A percentile compares a stretch with the other conserved stretches of the same genome.
Evolutionary conservation across 2,888 invertebrate species (phyloP).

Genomic region (Lordiphosa andalusiaca): DNA sequence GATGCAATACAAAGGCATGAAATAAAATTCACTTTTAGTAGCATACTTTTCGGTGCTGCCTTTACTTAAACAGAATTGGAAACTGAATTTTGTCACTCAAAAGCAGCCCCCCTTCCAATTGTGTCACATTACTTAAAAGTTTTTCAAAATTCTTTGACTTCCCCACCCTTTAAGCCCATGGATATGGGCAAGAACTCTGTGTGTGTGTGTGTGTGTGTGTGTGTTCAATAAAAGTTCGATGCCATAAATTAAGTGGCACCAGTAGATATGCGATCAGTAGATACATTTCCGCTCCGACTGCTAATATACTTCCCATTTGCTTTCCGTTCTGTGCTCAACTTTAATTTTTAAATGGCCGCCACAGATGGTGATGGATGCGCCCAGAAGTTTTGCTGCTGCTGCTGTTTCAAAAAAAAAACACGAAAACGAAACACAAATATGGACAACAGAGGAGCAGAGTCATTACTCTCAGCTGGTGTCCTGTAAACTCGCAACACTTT

Average conservation of each 20-base stretch:
- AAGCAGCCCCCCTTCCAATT: no score
- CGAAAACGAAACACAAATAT: conserved; percentile 24
- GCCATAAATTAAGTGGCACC: conserved; percentile 73
- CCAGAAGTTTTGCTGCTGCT: conserved; percentile 1
- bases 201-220: no score
- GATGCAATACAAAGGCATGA: no score
- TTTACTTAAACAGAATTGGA: no score
- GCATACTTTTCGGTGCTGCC: no score
- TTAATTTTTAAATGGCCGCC: conserved; percentile 44
- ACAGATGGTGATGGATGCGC: conserved; percentile 30
- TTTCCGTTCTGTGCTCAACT: conserved; percentile 57
- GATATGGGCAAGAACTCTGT: no score
- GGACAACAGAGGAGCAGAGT: conserved; percentile 43
- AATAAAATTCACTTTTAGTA: no score
- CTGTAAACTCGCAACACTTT: conserved; percentile 69
- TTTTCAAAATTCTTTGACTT: no score
- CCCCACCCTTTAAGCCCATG: no score
- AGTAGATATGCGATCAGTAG: conserved; percentile 73
- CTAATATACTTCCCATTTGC: conserved; percentile 78
- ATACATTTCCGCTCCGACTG: conserved; percentile 77
- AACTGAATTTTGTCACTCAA: no score
- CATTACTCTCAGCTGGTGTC: conserved; percentile 76
- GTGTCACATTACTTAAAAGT: no score
- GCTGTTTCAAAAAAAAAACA: conserved; percentile 5
- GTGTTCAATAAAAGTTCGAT: conserved; percentile 80